Percentiles rank a stretch among this genome's conserved stretches.
Conservation (phyloP, 2,888 invertebrate species). For the Stenoptilia bipunctidactyla region DNA sequence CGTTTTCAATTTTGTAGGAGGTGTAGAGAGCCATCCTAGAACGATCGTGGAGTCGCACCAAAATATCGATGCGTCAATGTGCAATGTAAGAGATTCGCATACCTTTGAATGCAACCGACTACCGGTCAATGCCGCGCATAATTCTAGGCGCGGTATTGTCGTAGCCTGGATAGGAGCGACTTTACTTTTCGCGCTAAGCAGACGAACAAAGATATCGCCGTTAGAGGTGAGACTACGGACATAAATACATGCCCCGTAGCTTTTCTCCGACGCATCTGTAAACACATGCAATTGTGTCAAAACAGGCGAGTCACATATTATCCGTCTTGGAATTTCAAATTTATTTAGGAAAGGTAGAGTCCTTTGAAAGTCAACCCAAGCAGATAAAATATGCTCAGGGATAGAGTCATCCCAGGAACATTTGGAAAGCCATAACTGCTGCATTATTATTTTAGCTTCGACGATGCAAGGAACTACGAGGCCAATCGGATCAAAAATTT, state of each 20-base stretch:
- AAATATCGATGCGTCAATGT: too few relatives aligned
- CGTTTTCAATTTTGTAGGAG: constrained; percentile 8
- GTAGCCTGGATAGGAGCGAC: constrained; percentile 12
- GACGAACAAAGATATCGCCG: constrained; percentile 1
- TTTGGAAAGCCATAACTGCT: too few relatives aligned
- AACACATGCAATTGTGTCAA: too few relatives aligned
- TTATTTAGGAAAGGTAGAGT: constrained; percentile 5
- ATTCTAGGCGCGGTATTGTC: constrained; percentile 11
- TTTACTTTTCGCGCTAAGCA: constrained; percentile 4
- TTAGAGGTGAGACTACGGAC: constrained; percentile 1
- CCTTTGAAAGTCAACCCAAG: constrained; percentile 4
- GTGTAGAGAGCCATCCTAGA: constrained; percentile 13
- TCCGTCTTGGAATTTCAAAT: too few relatives aligned
- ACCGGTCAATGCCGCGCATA: constrained; percentile 11
- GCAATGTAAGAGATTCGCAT: too few relatives aligned
- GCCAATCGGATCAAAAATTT: too few relatives aligned
- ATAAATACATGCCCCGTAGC: too few relatives aligned
- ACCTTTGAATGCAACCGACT: constrained; percentile 8
- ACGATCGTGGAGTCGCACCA: constrained; percentile 16
- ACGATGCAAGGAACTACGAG: too few relatives aligned
- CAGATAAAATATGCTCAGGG: neutral
- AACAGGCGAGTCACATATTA: too few relatives aligned
- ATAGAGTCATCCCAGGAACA: too few relatives aligned
- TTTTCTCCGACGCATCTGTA: too few relatives aligned
- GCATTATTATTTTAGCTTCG: too few relatives aligned